A percentile compares a stretch with the other conserved stretches of the same genome.
Conservation (phyloP, 35 echinoderm and acorn worm species). For the Ptychodera flava region DNA sequence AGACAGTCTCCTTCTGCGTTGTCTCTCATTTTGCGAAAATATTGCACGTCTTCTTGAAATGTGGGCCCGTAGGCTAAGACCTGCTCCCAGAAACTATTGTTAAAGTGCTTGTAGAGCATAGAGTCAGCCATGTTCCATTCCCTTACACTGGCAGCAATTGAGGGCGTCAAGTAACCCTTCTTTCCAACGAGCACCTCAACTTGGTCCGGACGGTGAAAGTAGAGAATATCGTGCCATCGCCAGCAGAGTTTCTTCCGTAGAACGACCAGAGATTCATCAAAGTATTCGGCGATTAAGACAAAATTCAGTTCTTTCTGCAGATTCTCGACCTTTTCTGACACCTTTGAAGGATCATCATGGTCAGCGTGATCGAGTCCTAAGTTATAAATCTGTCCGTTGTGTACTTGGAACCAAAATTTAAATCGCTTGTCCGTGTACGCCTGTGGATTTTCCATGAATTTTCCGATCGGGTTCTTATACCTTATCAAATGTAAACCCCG, state of each 20-base stretch:
- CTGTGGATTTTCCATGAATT: not conserved
- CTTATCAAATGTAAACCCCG: not conserved
- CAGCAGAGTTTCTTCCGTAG: constrained; percentile 44
- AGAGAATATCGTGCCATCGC: constrained; percentile 45
- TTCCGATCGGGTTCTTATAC: not conserved
- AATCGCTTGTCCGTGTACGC: not conserved
- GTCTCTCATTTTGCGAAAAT: not conserved
- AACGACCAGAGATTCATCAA: constrained; percentile 47
- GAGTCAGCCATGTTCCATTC: constrained; percentile 26
- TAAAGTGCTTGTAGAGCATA: constrained; percentile 25
- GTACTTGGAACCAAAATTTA: not conserved
- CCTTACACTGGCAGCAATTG: not conserved
- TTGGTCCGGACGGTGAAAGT: constrained; percentile 19
- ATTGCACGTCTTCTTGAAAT: constrained; percentile 4
- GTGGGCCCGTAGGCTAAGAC: constrained; percentile 9
- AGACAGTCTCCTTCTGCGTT: not conserved
- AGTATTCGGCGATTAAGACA: constrained; percentile 43
- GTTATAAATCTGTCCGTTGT: not conserved
- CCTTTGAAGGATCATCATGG: not conserved
- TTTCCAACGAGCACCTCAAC: not conserved
- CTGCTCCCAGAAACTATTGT: constrained; percentile 20
- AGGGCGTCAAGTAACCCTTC: not conserved
- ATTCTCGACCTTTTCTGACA: constrained; percentile 12
- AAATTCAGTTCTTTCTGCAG: constrained; percentile 33
- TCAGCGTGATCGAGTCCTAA: not conserved